Evolutionary conservation across 2,888 invertebrate species (phyloP), one percentile per base, ranked within the genome.

Genomic region (Napeogenes inachia): DNA sequence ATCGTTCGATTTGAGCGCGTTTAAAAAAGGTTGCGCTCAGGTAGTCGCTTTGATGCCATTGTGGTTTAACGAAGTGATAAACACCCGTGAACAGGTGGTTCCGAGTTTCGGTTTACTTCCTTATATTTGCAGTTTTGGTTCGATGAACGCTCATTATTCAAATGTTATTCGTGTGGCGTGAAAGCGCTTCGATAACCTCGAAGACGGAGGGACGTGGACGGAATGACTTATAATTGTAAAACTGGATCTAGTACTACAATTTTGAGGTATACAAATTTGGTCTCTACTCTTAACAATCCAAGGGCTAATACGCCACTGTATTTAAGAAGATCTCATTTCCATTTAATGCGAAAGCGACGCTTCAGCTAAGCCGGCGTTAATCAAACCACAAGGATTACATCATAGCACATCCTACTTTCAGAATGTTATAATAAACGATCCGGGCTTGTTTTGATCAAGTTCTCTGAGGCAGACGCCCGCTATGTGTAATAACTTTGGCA

Each of bases 81-180:
- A 82, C 80, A 75, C 73, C 60, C 69, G 71, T 64, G 71, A 80
- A 85, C 87, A 89, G 87, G 87, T 88, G 87, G 82, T 76, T 77
- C 71, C 73, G 71, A 56, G 63, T 47, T 63, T 61, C 68, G 56
- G 68, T 63, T 67, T 62, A 69, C 70, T 74, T 73, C 74, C 73
- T 75, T 65, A 65, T 69, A 72, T 75, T 84, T 82, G 87, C 87
- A 79, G 77, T 82, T 85, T 85, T 82, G 79, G 85, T 89, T 87
- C 86, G 85, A 78, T 79, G 87, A 81, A 86, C 86, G 83, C 76
- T 80, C 78, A 84, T 83, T 88, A 87, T 87, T 87, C 84, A 84
- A 89, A 89, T 89, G 80, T 77, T 84, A 86, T 87, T 87, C 85
- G 79, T 81, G 76, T 75, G 81, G 84, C 85, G 86, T 85, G 87